These are phyloP conservation scores for Mus minutoides DNA, from an alignment of 2,797 vertebrate genomes.

Conservation along the genomic window DNA sequence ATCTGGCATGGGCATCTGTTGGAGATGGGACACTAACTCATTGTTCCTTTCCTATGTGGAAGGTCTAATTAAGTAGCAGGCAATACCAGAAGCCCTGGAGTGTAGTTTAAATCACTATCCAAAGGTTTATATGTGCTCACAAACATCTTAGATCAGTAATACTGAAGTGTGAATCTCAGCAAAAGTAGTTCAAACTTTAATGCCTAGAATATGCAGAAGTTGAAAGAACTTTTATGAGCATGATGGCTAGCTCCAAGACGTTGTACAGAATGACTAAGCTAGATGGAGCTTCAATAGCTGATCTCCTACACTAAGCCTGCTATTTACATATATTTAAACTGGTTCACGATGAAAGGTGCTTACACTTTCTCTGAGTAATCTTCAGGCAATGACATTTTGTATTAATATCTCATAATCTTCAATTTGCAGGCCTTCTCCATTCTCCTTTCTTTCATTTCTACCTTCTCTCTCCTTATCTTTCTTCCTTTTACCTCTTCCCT, in stretches of 20 bases:
- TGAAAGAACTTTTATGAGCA: slow-evolving; percentile 42
- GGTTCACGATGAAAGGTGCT: neutral
- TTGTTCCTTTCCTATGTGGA: slow-evolving; percentile 66
- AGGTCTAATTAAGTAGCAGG: slow-evolving; percentile 80
- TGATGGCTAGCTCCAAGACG: neutral
- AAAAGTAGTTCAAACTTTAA: slow-evolving; percentile 64
- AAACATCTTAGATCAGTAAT: slow-evolving; percentile 75
- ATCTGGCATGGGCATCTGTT: slow-evolving; percentile 77
- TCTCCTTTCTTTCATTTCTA: neutral
- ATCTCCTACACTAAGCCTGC: neutral
- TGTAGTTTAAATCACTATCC: slow-evolving; percentile 64
- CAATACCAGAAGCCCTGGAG: slow-evolving; percentile 64
- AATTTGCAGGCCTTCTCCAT: neutral
- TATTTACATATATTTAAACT: neutral
- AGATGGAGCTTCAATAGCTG: neutral
- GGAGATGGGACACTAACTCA: slow-evolving; percentile 61
- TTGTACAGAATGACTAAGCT: neutral
- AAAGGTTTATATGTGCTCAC: slow-evolving; percentile 64
- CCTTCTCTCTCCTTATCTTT: neutral
- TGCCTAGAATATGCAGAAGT: slow-evolving; percentile 44
- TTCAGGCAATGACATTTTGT: neutral
- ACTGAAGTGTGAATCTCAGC: slow-evolving; percentile 75
- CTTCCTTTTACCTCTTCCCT: too few species aligned
- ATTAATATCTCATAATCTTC: neutral
- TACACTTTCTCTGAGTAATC: neutral